Percentiles rank a stretch among this genome's conserved stretches.
Evolutionary conservation across 1,140 invertebrate species (phyloP).

Genomic region (Telenomus remus): DNA sequence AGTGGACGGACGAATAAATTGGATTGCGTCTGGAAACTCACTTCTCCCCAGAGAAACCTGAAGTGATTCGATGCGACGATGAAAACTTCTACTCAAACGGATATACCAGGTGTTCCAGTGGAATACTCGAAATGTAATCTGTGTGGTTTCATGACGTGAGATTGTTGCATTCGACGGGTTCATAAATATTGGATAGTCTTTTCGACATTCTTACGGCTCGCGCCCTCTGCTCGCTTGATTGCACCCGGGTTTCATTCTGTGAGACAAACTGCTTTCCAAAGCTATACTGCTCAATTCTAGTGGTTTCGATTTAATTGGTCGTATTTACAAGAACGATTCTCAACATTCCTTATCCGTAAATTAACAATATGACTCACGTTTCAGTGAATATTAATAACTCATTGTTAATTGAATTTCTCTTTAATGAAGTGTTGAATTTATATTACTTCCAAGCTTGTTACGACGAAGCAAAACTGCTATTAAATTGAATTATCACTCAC

Average conservation of each 20-base stretch:
- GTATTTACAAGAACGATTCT: constrained; percentile 4
- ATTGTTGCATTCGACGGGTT: constrained; percentile 62
- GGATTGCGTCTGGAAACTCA: constrained; percentile 32
- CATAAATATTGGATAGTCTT: constrained; percentile 70
- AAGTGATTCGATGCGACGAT: constrained; percentile 28
- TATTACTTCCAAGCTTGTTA: background rate
- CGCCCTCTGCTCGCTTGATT: constrained; percentile 11
- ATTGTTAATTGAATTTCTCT: background rate
- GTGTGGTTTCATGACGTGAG: constrained; percentile 57
- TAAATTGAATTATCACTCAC: too few relatives aligned
- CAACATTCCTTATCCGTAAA: background rate
- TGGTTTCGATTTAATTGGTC: constrained; percentile 25
- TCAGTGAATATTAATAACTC: constrained; percentile 14
- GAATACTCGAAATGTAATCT: constrained; percentile 58
- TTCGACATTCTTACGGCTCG: constrained; percentile 21
- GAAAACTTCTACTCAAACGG: constrained; percentile 60
- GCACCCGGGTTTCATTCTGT: background rate
- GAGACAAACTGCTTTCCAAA: background rate
- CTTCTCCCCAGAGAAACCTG: constrained; percentile 27
- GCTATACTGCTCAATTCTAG: constrained; percentile 12
- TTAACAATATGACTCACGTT: constrained; percentile 5
- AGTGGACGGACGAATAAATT: constrained; percentile 50
- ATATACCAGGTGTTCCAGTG: constrained; percentile 50
- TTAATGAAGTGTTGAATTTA: constrained; percentile 11
- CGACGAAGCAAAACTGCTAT: too few relatives aligned